Conservation (phyloP, 2,113 vertebrate species). For the Silurus asotus region DNA sequence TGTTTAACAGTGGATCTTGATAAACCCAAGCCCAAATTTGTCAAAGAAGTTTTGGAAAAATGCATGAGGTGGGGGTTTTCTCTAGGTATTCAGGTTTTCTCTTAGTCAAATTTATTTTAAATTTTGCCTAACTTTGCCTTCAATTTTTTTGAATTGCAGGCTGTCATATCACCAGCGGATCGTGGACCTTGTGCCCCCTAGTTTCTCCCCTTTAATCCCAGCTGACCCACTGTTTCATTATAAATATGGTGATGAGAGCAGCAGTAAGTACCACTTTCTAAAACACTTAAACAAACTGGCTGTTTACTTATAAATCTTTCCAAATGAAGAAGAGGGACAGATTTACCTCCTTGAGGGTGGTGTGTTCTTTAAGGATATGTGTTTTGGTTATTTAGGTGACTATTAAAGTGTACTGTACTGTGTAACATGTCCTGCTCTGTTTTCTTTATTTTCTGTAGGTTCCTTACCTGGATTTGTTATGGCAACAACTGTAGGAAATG, state of each 20-base stretch:
- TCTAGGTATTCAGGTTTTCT: too few relatives aligned
- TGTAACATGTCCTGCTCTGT: not conserved
- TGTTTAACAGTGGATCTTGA: constrained; percentile 88
- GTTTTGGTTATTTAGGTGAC: not conserved
- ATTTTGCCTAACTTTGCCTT: not conserved
- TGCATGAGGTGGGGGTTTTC: constrained; percentile 83
- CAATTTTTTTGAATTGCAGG: constrained; percentile 64
- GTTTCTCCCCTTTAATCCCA: constrained; percentile 89
- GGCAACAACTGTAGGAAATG: constrained; percentile 82
- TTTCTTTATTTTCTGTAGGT: constrained; percentile 66
- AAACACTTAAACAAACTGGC: not conserved
- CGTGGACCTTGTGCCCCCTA: constrained; percentile 91
- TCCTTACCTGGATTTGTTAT: constrained; percentile 87
- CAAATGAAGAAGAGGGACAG: not conserved
- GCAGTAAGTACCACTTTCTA: constrained; percentile 75
- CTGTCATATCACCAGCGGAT: constrained; percentile 96
- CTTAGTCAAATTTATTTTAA: not conserved
- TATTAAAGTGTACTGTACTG: not conserved
- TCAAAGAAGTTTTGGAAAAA: constrained; percentile 96
- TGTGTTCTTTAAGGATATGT: not conserved
- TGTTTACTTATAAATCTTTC: not conserved
- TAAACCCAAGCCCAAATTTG: constrained; percentile 96
- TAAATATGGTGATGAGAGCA: constrained; percentile 88
- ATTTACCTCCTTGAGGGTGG: not conserved
- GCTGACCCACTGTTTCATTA: constrained; percentile 84